Evolutionary conservation across 2,797 vertebrate genomes (phyloP).

Genomic region (Enteromius thamalakanensis): DNA sequence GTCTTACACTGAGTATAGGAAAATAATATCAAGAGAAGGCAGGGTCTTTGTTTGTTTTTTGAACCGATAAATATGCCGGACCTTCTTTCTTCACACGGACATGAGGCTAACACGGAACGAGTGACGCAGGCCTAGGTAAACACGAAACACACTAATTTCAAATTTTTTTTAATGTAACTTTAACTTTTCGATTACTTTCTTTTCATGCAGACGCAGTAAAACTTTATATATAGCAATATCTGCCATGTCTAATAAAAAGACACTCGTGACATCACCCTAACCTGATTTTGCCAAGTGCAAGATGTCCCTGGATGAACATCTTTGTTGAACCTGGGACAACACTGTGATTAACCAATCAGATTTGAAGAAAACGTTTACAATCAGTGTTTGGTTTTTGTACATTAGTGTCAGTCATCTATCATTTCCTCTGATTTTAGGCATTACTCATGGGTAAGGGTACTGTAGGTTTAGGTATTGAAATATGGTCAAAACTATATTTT

Average conservation of each 20-base stretch:
- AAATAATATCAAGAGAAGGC: background rate
- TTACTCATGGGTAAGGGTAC: no score
- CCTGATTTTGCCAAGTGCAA: no score
- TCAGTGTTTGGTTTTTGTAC: no score
- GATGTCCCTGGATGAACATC: no score
- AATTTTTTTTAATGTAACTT: background rate
- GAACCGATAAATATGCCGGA: background rate
- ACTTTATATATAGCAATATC: background rate
- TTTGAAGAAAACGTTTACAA: no score
- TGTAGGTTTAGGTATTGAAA: no score
- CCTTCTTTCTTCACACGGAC: no score
- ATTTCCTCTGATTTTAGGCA: no score
- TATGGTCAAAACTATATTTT: no score
- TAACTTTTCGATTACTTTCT: background rate
- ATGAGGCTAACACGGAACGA: background rate
- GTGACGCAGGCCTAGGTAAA: background rate
- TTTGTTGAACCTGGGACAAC: no score
- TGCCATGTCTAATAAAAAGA: background rate
- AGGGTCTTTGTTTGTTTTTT: background rate
- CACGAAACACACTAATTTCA: background rate
- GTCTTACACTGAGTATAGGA: background rate
- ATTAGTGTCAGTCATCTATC: no score
- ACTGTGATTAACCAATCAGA: no score
- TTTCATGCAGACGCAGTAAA: background rate
- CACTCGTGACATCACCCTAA: background rate